These are phyloP conservation scores for Pogonocichla stellata DNA, from an alignment of 2,113 vertebrate genomes.

Conservation along the genomic window DNA sequence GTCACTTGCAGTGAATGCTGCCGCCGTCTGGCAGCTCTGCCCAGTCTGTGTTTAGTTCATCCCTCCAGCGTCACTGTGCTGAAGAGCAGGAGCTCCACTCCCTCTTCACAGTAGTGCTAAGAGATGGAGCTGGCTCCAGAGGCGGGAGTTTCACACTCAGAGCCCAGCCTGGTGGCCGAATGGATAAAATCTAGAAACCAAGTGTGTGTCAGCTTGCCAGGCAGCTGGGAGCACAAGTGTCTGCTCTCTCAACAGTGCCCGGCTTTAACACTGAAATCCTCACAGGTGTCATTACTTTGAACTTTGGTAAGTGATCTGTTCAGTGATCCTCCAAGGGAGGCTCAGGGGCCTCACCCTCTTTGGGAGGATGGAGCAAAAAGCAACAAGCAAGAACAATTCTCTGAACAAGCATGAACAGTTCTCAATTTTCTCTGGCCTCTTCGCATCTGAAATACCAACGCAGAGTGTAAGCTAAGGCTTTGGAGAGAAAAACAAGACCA, in stretches of 20 bases:
- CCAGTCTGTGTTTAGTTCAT: neutral
- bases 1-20: neutral
- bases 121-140: neutral
- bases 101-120: fast-evolving
- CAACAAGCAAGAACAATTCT: neutral
- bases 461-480: neutral
- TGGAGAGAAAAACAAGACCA: neutral
- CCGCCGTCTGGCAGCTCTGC: neutral
- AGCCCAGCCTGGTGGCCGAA: neutral
- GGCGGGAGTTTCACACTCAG: neutral
- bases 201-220: neutral
- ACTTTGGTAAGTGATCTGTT: neutral
- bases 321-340: neutral
- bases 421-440: neutral
- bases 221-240: neutral
- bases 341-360: neutral
- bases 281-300: neutral
- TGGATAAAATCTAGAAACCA: neutral
- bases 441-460: neutral
- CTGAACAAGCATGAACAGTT: neutral
- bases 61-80: fast-evolving
- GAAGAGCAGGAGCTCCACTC: neutral
- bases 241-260: neutral
- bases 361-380: neutral
- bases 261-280: neutral